Base-by-base conservation (phyloP, 1,140 invertebrate genomes). In the Neotoxoptera formosana region DNA sequence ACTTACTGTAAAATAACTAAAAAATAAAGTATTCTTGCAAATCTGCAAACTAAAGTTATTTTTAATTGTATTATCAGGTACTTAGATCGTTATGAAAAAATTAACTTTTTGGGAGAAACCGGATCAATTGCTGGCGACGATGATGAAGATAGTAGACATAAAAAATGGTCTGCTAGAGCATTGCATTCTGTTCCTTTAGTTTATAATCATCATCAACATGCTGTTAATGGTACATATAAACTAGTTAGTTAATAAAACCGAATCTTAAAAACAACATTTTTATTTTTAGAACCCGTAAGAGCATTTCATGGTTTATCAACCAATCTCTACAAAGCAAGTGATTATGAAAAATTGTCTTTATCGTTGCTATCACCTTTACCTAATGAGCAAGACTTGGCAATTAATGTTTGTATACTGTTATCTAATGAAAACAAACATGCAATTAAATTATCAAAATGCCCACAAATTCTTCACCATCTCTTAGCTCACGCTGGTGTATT, bases 371-470 rank as follows among this genome's bases (percentile, higher is more conserved):
- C 98, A 60, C 99, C 99, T 2, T 96, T 99, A 94, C 99, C 99
- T 30, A 99, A 99, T 95, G 99, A 99, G 96, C 98, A 99, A 95
- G 99, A 99, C 95, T 99, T 99, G 96, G 99, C 99, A 7, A 97
- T 99, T 92, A 99, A 99, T 95, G 98, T 99, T 1, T 99, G 98
- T 95, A 99, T 98, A 0, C 96, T 99, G 89, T 96, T 99, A 94
- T 98, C 98, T 41, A 99, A 98, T 94, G 99, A 99, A 95, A 98
- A 98, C 60, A 97, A 98, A 91, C 98, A 99, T 94, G 93, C 93
- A 45, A 95, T 99, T 53, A 97, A 98, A 94, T 95, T 99, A 48
- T 96, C 97, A 51, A 97, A 98, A 94, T 97, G 97, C 94, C 98
- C 98, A 3, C 96, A 98, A 94, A 96, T 99, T 51, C 95, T 99